Percentiles rank a stretch among this genome's conserved stretches.
phyloP scores from a whole-genome alignment of 2,113 vertebrate genomes.

The Nesoenas mayeri region DNA sequence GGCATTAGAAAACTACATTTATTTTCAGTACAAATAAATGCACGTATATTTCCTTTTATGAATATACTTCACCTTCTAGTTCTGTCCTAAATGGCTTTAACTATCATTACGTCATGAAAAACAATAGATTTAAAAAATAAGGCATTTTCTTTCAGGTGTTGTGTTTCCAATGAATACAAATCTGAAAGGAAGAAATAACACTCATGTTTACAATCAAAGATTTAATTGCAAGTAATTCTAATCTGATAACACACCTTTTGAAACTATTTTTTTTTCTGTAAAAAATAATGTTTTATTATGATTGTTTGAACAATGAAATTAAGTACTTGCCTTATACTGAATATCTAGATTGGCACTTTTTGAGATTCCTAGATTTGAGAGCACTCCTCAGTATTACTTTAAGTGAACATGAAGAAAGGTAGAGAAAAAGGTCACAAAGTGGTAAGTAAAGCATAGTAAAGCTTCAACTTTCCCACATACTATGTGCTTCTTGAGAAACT shows the following conservation, averaged over 20 bases:
- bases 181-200: not conserved
- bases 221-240: not conserved
- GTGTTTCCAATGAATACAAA: not conserved
- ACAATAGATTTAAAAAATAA: not conserved
- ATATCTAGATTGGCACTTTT: not conserved
- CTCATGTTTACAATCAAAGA: not conserved
- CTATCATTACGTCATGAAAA: not conserved
- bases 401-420: not conserved
- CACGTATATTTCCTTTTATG: not conserved
- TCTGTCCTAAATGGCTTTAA: not conserved
- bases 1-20: not conserved
- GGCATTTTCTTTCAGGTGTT: not conserved
- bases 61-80: not conserved
- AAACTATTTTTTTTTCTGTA: not conserved
- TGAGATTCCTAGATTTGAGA: not conserved
- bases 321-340: not conserved
- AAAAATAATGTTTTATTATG: not conserved
- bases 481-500: not conserved
- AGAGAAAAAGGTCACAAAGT: not conserved
- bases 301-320: not conserved
- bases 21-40: not conserved
- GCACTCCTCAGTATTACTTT: not conserved
- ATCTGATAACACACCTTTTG: not conserved
- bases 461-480: not conserved
- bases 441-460: not conserved